Conservation (phyloP, 2,888 invertebrate genomes). For the Caenorhabditis sinica region DNA sequence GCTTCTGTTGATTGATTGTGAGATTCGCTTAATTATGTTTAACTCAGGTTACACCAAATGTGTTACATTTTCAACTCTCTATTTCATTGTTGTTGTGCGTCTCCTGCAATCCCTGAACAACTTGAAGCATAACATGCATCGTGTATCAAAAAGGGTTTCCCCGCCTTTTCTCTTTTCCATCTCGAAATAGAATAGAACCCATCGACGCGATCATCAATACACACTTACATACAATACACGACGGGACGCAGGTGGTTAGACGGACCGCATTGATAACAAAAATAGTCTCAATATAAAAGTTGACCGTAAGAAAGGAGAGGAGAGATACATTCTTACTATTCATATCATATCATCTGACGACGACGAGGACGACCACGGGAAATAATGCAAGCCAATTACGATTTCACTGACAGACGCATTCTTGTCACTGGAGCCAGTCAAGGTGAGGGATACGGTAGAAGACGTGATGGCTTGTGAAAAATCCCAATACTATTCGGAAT, state of each 20-base stretch:
- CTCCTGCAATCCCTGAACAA: not conserved
- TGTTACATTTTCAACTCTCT: too few relatives aligned
- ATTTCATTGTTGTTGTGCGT: not conserved
- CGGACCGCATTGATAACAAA: conserved; percentile 52
- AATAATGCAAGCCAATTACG: conserved; percentile 63
- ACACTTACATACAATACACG: not conserved
- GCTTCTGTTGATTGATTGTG: too few relatives aligned
- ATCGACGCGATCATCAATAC: conserved; percentile 15
- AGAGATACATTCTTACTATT: conserved; percentile 28
- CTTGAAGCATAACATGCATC: conserved; percentile 5
- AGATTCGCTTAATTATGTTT: too few relatives aligned
- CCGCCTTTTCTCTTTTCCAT: conserved; percentile 10
- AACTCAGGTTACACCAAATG: too few relatives aligned
- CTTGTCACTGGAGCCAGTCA: conserved; percentile 76
- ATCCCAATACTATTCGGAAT: too few relatives aligned
- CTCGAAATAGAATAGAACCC: conserved; percentile 48
- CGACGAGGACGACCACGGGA: not conserved
- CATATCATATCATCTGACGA: conserved; percentile 49
- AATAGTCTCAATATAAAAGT: conserved; percentile 60
- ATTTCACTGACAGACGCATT: conserved; percentile 71
- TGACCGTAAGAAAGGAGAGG: conserved; percentile 16
- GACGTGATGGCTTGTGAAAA: too few relatives aligned
- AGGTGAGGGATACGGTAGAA: too few relatives aligned
- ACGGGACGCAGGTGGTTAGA: conserved; percentile 48
- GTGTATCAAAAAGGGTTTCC: conserved; percentile 19